phyloP scores from a whole-genome alignment of 2,797 vertebrate species.

The Hyperoplus lanceolatus region DNA sequence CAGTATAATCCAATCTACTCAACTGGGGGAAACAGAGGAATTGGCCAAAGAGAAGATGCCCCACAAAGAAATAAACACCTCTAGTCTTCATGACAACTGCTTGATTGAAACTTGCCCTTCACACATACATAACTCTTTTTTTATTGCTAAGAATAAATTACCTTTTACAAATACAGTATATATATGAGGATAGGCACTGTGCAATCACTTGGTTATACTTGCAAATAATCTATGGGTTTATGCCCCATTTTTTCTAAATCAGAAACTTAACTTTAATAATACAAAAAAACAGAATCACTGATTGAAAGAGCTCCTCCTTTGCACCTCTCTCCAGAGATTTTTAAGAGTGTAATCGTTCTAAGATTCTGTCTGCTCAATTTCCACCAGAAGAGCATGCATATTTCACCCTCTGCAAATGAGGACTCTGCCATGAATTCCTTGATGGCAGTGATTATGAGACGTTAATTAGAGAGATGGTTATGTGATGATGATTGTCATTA shows the following conservation, averaged over 20 bases:
- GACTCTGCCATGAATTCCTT: constrained; percentile 61
- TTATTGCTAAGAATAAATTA: too few relatives aligned
- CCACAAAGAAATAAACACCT: constrained; percentile 60
- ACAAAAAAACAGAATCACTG: constrained; percentile 47
- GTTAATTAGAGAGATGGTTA: constrained; percentile 73
- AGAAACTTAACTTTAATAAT: constrained; percentile 40
- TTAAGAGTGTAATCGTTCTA: constrained; percentile 54
- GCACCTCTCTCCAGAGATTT: constrained; percentile 41
- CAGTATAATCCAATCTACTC: constrained; percentile 77
- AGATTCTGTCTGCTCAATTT: constrained; percentile 67
- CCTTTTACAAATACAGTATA: not conserved
- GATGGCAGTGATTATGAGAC: constrained; percentile 74
- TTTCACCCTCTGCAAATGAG: constrained; percentile 72
- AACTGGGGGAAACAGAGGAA: constrained; percentile 56
- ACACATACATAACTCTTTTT: not conserved
- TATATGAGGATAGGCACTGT: constrained; percentile 3
- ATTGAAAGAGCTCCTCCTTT: constrained; percentile 49
- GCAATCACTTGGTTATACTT: constrained; percentile 21
- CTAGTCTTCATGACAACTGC: constrained; percentile 25
- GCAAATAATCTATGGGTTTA: constrained; percentile 19
- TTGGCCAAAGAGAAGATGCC: constrained; percentile 34
- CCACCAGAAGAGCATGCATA: constrained; percentile 60
- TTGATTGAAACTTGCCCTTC: constrained; percentile 24
- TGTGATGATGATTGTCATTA: constrained; percentile 74
- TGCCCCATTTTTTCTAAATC: constrained; percentile 32